Conservation (phyloP, 2,113 vertebrate genomes). For the Urocynchramus pylzowi region DNA sequence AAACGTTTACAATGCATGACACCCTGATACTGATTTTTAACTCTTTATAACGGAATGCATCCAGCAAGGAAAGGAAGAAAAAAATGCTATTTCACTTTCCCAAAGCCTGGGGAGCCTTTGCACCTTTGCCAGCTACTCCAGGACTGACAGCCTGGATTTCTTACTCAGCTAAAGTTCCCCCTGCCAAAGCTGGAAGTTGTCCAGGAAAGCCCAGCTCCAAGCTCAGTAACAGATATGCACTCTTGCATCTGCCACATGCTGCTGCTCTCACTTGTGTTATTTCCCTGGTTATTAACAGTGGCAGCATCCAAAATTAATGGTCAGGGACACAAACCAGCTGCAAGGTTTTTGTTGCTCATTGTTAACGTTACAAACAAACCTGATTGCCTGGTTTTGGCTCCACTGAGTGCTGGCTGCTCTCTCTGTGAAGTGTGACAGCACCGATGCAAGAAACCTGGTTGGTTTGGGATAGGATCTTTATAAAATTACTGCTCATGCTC, state of each 20-base stretch:
- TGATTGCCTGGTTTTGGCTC: not conserved
- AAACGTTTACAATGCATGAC: not conserved
- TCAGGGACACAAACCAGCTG: not conserved
- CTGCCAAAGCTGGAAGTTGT: not conserved
- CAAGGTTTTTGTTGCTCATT: not conserved
- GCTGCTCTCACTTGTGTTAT: not conserved
- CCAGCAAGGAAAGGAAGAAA: not conserved
- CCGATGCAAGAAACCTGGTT: fast-evolving
- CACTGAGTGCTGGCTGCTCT: fast-evolving
- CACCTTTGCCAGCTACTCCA: not conserved
- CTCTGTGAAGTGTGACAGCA: not conserved
- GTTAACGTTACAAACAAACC: fast-evolving
- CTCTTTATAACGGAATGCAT: not conserved
- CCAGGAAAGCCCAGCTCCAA: slow-evolving; percentile 22
- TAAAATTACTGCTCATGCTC: not conserved
- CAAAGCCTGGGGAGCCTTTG: not conserved
- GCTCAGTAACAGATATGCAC: not conserved
- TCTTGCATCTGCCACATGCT: not conserved
- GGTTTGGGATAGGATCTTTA: not conserved
- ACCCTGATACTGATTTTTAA: not conserved
- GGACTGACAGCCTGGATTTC: slow-evolving; percentile 31
- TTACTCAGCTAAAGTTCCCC: slow-evolving; percentile 59
- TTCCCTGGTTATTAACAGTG: not conserved
- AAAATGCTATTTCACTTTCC: not conserved
- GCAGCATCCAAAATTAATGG: not conserved